phyloP scores from a whole-genome alignment of 2,797 vertebrate genomes.

The Malurus splendens region DNA sequence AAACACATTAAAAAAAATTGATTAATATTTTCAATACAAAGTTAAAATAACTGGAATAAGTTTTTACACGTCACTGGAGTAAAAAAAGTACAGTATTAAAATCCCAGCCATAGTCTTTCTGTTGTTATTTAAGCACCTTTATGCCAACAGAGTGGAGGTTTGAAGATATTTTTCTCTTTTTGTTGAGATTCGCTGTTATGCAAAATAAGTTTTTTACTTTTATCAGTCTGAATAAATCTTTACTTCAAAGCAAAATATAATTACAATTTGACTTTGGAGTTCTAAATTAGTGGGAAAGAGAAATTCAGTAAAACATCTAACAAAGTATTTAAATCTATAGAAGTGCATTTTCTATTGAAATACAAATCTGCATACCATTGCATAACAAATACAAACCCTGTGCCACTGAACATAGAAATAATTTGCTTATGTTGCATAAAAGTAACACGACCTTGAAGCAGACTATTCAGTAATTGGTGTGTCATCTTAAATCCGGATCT shows the following conservation, averaged over 20 bases:
- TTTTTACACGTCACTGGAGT: neutral
- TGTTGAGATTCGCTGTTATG: neutral
- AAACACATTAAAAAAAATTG: neutral
- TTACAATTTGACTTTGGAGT: neutral
- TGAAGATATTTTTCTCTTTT: neutral
- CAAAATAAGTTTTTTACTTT: neutral
- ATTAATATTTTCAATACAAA: rapidly evolving
- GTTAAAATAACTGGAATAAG: neutral
- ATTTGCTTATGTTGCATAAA: neutral
- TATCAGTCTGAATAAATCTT: neutral
- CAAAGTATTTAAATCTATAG: neutral
- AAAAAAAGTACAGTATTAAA: neutral
- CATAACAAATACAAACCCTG: neutral
- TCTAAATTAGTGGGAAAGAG: neutral
- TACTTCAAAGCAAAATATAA: neutral
- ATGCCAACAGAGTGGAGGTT: rapidly evolving
- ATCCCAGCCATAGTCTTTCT: neutral
- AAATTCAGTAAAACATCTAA: neutral
- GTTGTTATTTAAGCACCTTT: neutral
- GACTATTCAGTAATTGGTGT: neutral
- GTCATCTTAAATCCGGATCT: neutral
- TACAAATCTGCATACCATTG: neutral
- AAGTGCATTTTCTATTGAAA: neutral
- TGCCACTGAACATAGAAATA: neutral
- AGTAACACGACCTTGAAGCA: neutral